Evolutionary conservation across 1,140 invertebrate species (phyloP).

Genomic region (Bombus sibiricus): DNA sequence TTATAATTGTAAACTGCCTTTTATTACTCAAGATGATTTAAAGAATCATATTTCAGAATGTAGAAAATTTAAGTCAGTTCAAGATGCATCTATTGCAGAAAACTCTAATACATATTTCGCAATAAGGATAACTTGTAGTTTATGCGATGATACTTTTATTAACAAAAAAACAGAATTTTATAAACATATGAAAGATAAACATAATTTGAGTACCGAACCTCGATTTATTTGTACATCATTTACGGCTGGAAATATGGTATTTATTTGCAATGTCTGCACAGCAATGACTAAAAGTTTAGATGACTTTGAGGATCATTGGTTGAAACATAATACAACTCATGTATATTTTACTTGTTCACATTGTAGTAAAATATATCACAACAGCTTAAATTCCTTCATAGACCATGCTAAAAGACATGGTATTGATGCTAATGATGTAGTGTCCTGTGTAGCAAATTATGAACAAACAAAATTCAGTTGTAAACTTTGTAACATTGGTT

Average conservation of each 20-base stretch:
- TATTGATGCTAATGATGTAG: neutral
- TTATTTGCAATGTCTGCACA: slow-evolving; percentile 68
- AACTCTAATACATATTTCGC: too few species aligned
- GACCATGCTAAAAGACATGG: slow-evolving; percentile 57
- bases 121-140: slow-evolving; percentile 51
- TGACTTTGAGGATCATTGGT: slow-evolving; percentile 70
- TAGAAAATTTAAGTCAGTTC: neutral
- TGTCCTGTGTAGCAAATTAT: slow-evolving; percentile 59
- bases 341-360: slow-evolving; percentile 55
- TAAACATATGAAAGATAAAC: slow-evolving; percentile 54
- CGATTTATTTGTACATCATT: slow-evolving; percentile 55
- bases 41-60: slow-evolving; percentile 60
- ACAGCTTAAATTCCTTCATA: slow-evolving; percentile 46
- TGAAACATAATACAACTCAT: slow-evolving; percentile 51
- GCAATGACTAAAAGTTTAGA: slow-evolving; percentile 33
- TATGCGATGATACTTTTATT: slow-evolving; percentile 62
- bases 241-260: slow-evolving; percentile 27
- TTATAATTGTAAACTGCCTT: slow-evolving; percentile 69
- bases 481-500: slow-evolving; percentile 62
- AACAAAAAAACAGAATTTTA: slow-evolving; percentile 57
- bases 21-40: slow-evolving; percentile 59
- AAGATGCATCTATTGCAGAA: neutral
- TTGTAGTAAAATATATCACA: slow-evolving; percentile 10
- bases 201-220: slow-evolving; percentile 43
- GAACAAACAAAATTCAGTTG: slow-evolving; percentile 50